Percentiles rank a stretch among this genome's conserved stretches.
phyloP scores from a whole-genome alignment of 2,797 vertebrate genomes.

The Glossophaga mutica region DNA sequence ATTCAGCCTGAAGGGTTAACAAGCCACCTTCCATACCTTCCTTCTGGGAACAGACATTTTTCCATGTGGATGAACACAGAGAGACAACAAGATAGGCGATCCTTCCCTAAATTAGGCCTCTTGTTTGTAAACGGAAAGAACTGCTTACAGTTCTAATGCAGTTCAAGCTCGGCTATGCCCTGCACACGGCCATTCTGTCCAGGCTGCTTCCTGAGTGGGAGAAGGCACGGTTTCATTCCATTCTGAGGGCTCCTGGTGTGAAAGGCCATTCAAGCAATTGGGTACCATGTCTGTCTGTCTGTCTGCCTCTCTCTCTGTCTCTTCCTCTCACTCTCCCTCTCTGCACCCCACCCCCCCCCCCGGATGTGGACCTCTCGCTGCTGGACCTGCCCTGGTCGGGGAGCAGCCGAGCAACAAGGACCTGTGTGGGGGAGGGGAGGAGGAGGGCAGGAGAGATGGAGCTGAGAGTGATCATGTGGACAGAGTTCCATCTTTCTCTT shows the following conservation, averaged over 20 bases:
- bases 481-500: conserved; percentile 91
- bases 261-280: conserved; percentile 87
- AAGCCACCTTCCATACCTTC: conserved; percentile 75
- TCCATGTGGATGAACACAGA: conserved; percentile 81
- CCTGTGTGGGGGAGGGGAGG: conserved; percentile 94
- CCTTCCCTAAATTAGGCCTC: conserved; percentile 88
- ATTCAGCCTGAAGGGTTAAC: conserved; percentile 78
- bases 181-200: conserved; percentile 75
- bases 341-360: conserved; percentile 81
- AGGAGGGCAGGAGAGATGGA: conserved; percentile 87
- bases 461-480: conserved; percentile 87
- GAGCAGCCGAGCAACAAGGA: conserved; percentile 89
- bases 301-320: too few relatives aligned
- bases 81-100: conserved; percentile 84
- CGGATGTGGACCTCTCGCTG: conserved; percentile 94
- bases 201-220: conserved; percentile 84
- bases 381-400: conserved; percentile 91
- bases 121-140: conserved; percentile 98
- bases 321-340: conserved; percentile 77
- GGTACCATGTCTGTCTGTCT: too few relatives aligned
- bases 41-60: conserved; percentile 77
- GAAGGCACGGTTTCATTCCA: conserved; percentile 96
- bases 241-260: conserved; percentile 88
- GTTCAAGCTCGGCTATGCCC: conserved; percentile 89
- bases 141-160: conserved; percentile 83